Conservation (phyloP, 2,113 vertebrate species). For the Passer domesticus region DNA sequence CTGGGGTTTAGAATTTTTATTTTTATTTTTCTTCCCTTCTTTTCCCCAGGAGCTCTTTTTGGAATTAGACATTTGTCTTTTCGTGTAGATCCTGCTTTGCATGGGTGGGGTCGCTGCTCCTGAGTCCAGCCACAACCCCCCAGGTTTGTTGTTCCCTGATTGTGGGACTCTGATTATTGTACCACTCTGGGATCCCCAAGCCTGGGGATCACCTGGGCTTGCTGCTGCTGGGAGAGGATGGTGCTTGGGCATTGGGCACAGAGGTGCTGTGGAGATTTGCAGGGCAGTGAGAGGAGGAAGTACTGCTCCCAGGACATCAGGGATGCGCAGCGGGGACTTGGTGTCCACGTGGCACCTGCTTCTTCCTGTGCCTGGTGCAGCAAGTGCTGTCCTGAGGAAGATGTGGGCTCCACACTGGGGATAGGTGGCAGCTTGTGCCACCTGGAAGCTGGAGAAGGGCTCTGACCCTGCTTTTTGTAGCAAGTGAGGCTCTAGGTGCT, state of each 20-base stretch:
- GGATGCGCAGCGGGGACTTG: accelerated
- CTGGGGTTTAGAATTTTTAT: background rate
- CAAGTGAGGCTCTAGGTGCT: background rate
- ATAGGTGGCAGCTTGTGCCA: background rate
- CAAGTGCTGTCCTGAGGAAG: background rate
- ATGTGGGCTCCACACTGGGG: accelerated
- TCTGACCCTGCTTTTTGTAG: background rate
- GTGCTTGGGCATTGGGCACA: background rate
- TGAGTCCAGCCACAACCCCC: background rate
- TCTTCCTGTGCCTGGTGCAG: background rate
- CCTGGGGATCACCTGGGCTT: accelerated
- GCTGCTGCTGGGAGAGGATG: accelerated
- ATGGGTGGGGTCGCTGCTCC: background rate
- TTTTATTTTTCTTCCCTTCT: background rate
- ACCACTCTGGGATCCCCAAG: too few species aligned
- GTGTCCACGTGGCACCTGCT: background rate
- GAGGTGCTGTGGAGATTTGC: background rate
- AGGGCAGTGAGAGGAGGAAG: too few species aligned
- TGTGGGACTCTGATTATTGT: background rate
- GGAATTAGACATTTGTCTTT: background rate
- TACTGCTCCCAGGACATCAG: background rate
- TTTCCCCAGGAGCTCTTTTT: background rate
- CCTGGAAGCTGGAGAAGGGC: background rate
- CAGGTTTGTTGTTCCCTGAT: background rate
- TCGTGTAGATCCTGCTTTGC: accelerated